Percentiles rank a stretch among this genome's conserved stretches.
Evolutionary conservation across 2,888 invertebrate species (phyloP).

Genomic region (Oligia strigilis): DNA sequence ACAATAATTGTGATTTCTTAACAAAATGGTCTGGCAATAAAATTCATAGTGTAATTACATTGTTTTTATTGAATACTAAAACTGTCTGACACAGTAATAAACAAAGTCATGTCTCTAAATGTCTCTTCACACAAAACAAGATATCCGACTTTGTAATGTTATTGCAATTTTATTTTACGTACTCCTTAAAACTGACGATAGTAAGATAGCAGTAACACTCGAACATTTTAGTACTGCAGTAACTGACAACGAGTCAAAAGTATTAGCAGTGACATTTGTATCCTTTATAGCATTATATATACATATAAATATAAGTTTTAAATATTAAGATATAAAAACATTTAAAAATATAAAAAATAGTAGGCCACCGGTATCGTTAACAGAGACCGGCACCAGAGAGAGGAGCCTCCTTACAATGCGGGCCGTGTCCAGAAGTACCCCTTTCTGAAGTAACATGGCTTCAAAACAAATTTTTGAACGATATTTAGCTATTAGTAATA

Average conservation of each 20-base stretch:
- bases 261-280: constrained; percentile 13
- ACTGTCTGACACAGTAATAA: constrained; percentile 50
- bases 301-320: too few species aligned
- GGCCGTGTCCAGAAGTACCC: too few species aligned
- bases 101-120: constrained; percentile 54
- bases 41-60: constrained; percentile 2
- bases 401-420: too few species aligned
- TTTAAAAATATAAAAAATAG: too few species aligned
- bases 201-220: constrained; percentile 37
- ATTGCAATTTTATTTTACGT: constrained; percentile 59
- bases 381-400: too few species aligned
- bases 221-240: constrained; percentile 33
- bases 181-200: constrained; percentile 34
- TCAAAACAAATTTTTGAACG: too few species aligned
- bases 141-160: constrained; percentile 57
- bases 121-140: constrained; percentile 48
- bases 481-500: too few species aligned
- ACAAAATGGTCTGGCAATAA: neutral
- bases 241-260: constrained; percentile 21
- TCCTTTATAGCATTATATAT: too few species aligned
- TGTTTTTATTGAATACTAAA: constrained; percentile 52
- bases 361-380: too few species aligned
- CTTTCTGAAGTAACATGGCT: too few species aligned
- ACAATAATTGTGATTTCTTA: neutral
- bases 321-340: too few species aligned